A percentile compares a stretch with the other conserved stretches of the same genome.
Conservation (phyloP, 2,797 vertebrate genomes). For the Trichosurus vulpecula region DNA sequence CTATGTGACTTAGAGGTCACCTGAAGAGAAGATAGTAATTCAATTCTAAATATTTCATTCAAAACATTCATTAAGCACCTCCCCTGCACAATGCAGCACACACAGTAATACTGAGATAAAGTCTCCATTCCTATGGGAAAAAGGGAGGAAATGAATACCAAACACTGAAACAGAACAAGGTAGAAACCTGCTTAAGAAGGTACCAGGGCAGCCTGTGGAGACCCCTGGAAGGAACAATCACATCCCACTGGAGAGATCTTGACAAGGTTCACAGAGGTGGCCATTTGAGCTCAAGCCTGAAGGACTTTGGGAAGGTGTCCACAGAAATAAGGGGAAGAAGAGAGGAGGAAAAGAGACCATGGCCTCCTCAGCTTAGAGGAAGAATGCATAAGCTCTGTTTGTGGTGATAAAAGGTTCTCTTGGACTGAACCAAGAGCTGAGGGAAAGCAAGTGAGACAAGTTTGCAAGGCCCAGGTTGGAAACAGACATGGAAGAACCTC, state of each 20-base stretch:
- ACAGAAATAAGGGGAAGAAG: background rate
- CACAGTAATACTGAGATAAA: background rate
- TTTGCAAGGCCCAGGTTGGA: too few species aligned
- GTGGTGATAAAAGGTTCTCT: too few species aligned
- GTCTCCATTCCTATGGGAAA: background rate
- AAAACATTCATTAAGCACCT: background rate
- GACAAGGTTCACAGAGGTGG: background rate
- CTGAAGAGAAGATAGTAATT: background rate
- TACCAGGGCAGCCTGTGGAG: background rate
- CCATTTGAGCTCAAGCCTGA: background rate
- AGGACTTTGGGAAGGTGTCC: background rate
- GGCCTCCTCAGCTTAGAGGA: background rate
- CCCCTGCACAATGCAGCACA: too few species aligned
- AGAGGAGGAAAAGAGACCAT: background rate
- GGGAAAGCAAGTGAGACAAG: too few species aligned
- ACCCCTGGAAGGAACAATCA: background rate
- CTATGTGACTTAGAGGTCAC: too few species aligned
- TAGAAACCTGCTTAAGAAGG: too few species aligned
- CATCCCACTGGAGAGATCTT: background rate
- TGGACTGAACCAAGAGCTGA: too few species aligned
- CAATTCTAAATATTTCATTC: background rate
- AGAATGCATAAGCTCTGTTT: background rate
- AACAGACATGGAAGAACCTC: too few species aligned
- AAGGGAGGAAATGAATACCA: background rate
- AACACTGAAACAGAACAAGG: background rate